phyloP scores from a whole-genome alignment of 2,797 vertebrate species.

The Pipistrellus pygmaeus region DNA sequence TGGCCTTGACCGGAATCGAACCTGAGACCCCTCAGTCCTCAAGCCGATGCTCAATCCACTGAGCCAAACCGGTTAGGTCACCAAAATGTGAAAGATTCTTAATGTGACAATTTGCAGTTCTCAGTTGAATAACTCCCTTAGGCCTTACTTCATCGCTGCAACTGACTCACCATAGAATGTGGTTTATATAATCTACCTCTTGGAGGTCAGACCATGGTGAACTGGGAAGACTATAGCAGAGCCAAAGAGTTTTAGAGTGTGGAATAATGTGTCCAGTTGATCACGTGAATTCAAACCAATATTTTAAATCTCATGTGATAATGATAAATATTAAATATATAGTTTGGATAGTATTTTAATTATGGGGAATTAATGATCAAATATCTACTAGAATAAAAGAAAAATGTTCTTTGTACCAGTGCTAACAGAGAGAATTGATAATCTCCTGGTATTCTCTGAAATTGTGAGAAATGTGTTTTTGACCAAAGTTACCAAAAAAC shows the following conservation, averaged over 20 bases:
- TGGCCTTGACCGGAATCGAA: too few species aligned
- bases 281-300: not conserved
- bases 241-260: not conserved
- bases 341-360: not conserved
- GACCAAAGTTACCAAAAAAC: not conserved
- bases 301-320: not conserved
- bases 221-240: not conserved
- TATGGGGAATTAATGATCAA: not conserved
- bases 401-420: not conserved
- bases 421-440: not conserved
- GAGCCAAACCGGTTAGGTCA: too few species aligned
- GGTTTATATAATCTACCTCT: conserved; percentile 1
- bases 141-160: not conserved
- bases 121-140: not conserved
- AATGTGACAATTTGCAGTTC: not conserved
- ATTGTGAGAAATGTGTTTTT: not conserved
- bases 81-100: not conserved
- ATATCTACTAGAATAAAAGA: not conserved
- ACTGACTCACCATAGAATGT: not conserved
- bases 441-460: not conserved
- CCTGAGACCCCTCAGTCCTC: too few species aligned
- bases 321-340: not conserved
- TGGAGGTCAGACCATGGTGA: not conserved
- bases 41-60: too few species aligned
- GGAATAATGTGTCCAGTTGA: not conserved